A percentile compares a stretch with the other conserved stretches of the same genome.
Evolutionary conservation across 1,140 invertebrate species (phyloP).

Genomic region (Drosophila melanogaster): Release_6_plus_ISO1_MT NT_033779.5:10658001-10658500

Average conservation of each 20-base stretch:
- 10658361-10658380: background rate
- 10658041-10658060: no score
- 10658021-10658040: no score
- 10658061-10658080: no score
- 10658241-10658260: background rate
- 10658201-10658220: no score
- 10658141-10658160: no score
- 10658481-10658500: conserved; percentile 9
- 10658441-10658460: conserved; percentile 5
- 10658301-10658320: background rate
- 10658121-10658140: no score
- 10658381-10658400: background rate
- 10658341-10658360: background rate
- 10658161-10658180: no score
- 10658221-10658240: background rate
- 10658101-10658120: no score
- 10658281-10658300: background rate
- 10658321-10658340: background rate
- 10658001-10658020: background rate
- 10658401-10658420: background rate
- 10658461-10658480: conserved; percentile 6
- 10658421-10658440: conserved; percentile 9
- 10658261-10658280: background rate
- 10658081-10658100: no score
- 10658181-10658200: no score